phyloP scores from a whole-genome alignment of 2,113 vertebrate genomes.

The Lasiurus borealis region DNA sequence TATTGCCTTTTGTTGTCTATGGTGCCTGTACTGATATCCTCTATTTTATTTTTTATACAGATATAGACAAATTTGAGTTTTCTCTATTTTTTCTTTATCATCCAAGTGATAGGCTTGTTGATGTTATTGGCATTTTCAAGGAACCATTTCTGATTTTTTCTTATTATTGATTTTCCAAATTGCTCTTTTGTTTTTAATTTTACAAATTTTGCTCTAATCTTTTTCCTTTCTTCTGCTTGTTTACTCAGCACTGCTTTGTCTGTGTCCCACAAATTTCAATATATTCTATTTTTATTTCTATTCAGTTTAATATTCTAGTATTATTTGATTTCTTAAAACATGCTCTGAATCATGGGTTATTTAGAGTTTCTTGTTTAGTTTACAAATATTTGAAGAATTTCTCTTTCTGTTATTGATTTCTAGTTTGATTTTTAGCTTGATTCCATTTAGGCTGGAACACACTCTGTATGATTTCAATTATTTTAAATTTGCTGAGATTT shows the following conservation, averaged over 20 bases:
- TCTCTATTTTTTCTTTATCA: background rate
- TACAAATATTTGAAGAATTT: constrained; percentile 53
- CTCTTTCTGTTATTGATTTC: constrained; percentile 19
- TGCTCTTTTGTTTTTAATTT: constrained; percentile 42
- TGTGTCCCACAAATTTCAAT: constrained; percentile 1
- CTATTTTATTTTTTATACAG: constrained; percentile 1
- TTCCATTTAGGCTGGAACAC: background rate
- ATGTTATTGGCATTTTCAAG: constrained; percentile 6
- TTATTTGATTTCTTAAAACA: constrained; percentile 52
- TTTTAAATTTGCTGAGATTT: constrained; percentile 37
- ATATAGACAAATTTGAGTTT: background rate
- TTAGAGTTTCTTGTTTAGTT: background rate
- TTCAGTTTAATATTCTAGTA: constrained; percentile 16
- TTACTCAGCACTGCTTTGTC: background rate
- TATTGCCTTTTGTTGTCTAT: background rate
- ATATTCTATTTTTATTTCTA: constrained; percentile 20
- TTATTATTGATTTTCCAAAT: background rate
- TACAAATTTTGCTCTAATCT: background rate
- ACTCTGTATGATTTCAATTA: background rate
- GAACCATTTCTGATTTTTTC: constrained; percentile 1
- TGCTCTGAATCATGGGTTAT: background rate
- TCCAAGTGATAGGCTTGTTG: background rate
- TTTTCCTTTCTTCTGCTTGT: background rate
- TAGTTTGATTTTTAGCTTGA: constrained; percentile 15
- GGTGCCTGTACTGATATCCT: background rate